Conservation (phyloP, 2,888 invertebrate genomes). For the Plagodis dolabraria region DNA sequence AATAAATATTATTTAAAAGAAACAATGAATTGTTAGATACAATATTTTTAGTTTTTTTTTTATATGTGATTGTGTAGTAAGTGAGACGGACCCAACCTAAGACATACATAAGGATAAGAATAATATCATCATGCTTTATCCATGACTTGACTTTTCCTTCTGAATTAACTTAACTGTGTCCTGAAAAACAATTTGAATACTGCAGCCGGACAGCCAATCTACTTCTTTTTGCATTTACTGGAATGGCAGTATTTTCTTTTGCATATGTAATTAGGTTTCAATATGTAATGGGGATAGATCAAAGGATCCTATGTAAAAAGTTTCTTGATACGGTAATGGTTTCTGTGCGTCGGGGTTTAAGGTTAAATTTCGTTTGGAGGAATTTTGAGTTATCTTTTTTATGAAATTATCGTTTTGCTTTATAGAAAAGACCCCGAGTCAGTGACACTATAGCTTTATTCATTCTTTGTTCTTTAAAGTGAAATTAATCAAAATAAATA, state of each 20-base stretch:
- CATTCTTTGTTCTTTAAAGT: too few species aligned
- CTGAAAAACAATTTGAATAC: conserved; percentile 16
- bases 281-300: background rate
- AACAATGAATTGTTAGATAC: too few species aligned
- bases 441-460: too few species aligned
- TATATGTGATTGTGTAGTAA: too few species aligned
- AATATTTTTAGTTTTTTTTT: too few species aligned
- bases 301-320: background rate
- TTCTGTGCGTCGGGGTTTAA: background rate
- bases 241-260: conserved; percentile 12
- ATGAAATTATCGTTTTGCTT: too few species aligned
- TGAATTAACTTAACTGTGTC: conserved; percentile 12
- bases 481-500: too few species aligned
- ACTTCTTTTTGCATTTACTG: conserved; percentile 13
- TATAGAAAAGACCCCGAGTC: too few species aligned
- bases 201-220: conserved; percentile 1
- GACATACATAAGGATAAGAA: too few species aligned
- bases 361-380: background rate
- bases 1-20: too few species aligned
- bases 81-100: too few species aligned
- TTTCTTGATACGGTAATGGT: background rate
- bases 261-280: conserved; percentile 11
- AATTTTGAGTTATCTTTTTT: background rate
- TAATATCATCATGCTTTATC: too few species aligned
- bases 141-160: background rate